A percentile compares a stretch with the other conserved stretches of the same genome.
These are phyloP conservation scores for Reticulitermes speratus DNA, from an alignment of 1,140 invertebrate species.

Conservation along the genomic window DNA sequence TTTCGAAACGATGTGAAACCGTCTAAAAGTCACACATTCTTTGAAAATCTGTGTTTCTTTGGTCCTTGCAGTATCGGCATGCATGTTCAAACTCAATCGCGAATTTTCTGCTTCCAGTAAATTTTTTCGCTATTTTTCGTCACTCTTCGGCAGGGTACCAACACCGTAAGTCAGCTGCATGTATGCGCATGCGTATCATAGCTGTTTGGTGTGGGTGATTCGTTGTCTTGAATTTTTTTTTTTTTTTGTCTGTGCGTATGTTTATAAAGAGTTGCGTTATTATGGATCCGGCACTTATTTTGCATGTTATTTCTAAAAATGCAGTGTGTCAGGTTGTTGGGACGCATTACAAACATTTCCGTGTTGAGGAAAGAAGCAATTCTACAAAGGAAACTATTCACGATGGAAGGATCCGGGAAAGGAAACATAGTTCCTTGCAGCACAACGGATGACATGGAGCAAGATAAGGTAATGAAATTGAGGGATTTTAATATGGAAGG, in stretches of 20 bases:
- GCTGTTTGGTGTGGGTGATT: too few species aligned
- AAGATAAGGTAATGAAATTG: constrained; percentile 58
- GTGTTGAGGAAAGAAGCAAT: not conserved
- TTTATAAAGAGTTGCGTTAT: not conserved
- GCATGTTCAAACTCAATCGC: too few species aligned
- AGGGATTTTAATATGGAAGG: not conserved
- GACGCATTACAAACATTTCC: not conserved
- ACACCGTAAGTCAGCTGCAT: too few species aligned
- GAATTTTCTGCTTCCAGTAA: too few species aligned
- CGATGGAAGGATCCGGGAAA: constrained; percentile 4
- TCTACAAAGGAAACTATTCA: not conserved
- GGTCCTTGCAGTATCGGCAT: too few species aligned
- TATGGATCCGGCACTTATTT: not conserved
- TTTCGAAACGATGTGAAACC: too few species aligned
- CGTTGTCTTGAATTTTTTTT: accelerated
- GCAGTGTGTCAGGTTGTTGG: not conserved
- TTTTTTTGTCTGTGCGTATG: not conserved
- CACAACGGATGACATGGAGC: constrained; percentile 52
- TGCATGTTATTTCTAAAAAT: not conserved
- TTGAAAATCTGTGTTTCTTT: too few species aligned
- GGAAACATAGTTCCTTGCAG: constrained; percentile 45
- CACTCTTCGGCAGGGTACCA: too few species aligned
- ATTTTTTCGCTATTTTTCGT: too few species aligned
- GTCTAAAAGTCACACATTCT: too few species aligned
- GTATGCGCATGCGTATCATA: too few species aligned